These are phyloP conservation scores for Zaprionus vittiger DNA, from an alignment of 1,140 invertebrate genomes.

Conservation along the genomic window DNA sequence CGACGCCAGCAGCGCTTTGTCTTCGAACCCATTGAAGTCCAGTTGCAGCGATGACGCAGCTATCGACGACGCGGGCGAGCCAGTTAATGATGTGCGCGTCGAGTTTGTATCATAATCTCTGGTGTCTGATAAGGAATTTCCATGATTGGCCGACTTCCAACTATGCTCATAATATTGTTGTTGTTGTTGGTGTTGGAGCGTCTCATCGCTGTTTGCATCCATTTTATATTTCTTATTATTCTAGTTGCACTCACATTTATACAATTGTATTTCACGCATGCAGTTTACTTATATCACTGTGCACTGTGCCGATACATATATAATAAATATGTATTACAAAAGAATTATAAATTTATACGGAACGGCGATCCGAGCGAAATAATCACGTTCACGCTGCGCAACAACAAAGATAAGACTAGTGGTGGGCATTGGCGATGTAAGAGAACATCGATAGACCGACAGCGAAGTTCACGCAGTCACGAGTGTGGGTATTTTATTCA, in stretches of 20 bases:
- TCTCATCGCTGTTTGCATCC: constrained; percentile 56
- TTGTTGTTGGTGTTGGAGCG: constrained; percentile 55
- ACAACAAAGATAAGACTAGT: constrained; percentile 64
- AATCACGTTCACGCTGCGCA: constrained; percentile 60
- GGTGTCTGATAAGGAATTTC: constrained; percentile 78
- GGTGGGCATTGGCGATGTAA: constrained; percentile 16
- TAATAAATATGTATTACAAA: constrained; percentile 62
- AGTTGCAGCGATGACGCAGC: constrained; percentile 49
- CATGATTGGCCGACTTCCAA: constrained; percentile 53
- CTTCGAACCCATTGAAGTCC: constrained; percentile 53
- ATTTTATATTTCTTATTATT: constrained; percentile 64
- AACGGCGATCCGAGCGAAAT: constrained; percentile 48
- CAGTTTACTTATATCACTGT: constrained; percentile 67
- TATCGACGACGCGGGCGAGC: constrained; percentile 58
- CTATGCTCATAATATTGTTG: constrained; percentile 48
- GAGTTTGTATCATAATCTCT: constrained; percentile 79
- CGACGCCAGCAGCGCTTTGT: constrained; percentile 56
- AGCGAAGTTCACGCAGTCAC: not conserved
- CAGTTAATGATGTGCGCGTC: constrained; percentile 69
- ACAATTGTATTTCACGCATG: constrained; percentile 47
- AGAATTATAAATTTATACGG: constrained; percentile 61
- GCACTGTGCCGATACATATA: constrained; percentile 52
- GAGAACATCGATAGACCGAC: constrained; percentile 25
- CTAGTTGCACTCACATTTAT: constrained; percentile 48
- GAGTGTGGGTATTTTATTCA: not conserved